Conservation (phyloP, 2,888 invertebrate species). For the Nephrocerus scutellatus region DNA sequence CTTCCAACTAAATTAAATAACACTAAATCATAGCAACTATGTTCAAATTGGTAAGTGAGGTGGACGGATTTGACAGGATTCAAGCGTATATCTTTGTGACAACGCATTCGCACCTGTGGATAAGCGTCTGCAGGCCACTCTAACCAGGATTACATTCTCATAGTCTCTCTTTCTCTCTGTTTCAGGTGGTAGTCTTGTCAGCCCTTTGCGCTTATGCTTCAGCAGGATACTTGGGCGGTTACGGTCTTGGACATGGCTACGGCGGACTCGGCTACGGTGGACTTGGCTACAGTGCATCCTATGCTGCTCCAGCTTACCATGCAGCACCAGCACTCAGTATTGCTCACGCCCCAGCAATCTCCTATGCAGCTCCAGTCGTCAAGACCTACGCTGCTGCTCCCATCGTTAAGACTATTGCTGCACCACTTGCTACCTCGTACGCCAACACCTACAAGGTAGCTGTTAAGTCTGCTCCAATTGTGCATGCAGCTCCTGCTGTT, state of each 20-base stretch:
- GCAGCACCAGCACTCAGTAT: slow-evolving; percentile 24
- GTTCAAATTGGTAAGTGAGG: no score
- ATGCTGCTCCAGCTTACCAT: slow-evolving; percentile 30
- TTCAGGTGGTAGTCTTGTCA: slow-evolving; percentile 42
- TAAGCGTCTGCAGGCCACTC: no score
- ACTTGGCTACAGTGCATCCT: slow-evolving; percentile 39
- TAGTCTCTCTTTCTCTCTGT: slow-evolving; percentile 11
- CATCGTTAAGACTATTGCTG: slow-evolving; percentile 34
- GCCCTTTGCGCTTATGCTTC: slow-evolving; percentile 47
- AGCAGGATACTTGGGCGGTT: slow-evolving; percentile 43
- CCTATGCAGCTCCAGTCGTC: slow-evolving; percentile 33
- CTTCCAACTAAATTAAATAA: no score
- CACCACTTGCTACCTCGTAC: slow-evolving; percentile 43
- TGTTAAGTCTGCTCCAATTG: slow-evolving; percentile 38
- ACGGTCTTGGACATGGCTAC: slow-evolving; percentile 32
- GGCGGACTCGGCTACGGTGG: slow-evolving; percentile 34
- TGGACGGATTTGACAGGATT: no score
- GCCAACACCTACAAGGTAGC: slow-evolving; percentile 45
- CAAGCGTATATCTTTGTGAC: no score
- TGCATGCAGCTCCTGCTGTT: slow-evolving; percentile 31
- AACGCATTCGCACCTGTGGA: no score
- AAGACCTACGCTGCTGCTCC: slow-evolving; percentile 39
- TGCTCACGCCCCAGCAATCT: slow-evolving; percentile 33
- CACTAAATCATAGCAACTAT: no score
- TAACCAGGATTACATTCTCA: no score